Base-by-base conservation (phyloP, 2,888 invertebrate genomes). In the Gortyna flavago region DNA sequence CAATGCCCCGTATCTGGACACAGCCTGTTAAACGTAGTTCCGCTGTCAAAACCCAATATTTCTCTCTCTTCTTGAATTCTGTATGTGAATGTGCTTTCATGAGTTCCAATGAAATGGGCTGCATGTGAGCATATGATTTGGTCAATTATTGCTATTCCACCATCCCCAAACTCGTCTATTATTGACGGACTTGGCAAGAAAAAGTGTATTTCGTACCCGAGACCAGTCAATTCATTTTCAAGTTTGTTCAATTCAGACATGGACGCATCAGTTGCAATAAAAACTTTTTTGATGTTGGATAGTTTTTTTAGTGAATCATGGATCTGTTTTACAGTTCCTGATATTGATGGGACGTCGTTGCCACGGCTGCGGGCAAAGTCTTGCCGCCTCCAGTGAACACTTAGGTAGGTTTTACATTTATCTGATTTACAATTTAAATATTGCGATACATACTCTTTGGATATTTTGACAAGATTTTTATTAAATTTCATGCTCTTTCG, bases 51-150 rank as follows among this genome's bases (percentile, higher is more conserved):
- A 1, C 99, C 99, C 65, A 99, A 93, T 81, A 99, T 99, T 95
- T 99, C 99, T 44, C 99, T 97, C 92, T 99, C 99, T 93, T 99
- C 99, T 95, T 99, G 99, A 86, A 99, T 99, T 77, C 99, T 97
- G 93, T 98, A 99, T 0, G 99, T 98, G 94, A 99, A 99, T 0
- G 99, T 99, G 80, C 99, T 99, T 89, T 99, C 99, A 92, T 98
- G 97, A 0, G 99, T 99, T 18, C 99, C 99, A 61, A 99, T 97
- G 91, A 99, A 99, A 92, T 97, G 98, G 85, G 97, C 97, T 0
- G 99, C 98, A 94, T 98, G 98, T 0, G 99, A 98, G 94, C 99
- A 99, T 87, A 99, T 98, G 90, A 99, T 98, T 96, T 99, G 99
- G 92, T 99, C 99, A 71, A 99, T 97, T 76, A 99, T 98, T 0